Evolutionary conservation across 92 coral and sea anemone genomes (phyloP), one percentile per base, ranked within the genome.

Genomic region (Umimayanthus kanabou): DNA sequence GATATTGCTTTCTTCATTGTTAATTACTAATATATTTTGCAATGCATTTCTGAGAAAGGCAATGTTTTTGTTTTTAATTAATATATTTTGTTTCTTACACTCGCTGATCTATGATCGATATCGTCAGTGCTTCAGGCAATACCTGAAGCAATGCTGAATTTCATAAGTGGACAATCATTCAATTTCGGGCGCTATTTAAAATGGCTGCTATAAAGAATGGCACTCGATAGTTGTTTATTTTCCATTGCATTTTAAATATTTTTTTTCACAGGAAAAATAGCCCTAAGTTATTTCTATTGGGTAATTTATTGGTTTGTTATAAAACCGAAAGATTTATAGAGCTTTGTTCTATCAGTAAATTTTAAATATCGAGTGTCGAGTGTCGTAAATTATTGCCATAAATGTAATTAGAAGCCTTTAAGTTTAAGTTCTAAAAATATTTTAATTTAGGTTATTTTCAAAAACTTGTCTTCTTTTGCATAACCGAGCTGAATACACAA

Each of bases 21-120:
- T 23, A 53, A 53, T 80, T 39, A 53, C 66, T 55, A 80, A 80
- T 57, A 57, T 80, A 80, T 26, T 80, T 80, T 80, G 42, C 70
- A 30, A 30, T 16, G 47, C 47, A 29, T 57, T 15, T 80, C 39
- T 57, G 71, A 65, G n/a, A 80, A 26, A 79, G 71, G 76, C 64
- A 80, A 16, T 57, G 39, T 16, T 80, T 3, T 29, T 72, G 76
- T 72, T 9, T 55, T 57, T 18, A 37, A 20, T 45, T 22, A 13
- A 57, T 28, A 26, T 26, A 53, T 13, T 80, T 80, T 30, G 72
- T 67, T 53, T 53, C 58, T 53, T 53, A 2, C 20, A 53, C 18
- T 53, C 33, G 16, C 58, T 11, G 69, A 76, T 76, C 80, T 45
- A 33, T 30, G 71, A 80, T 57, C 65, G 40, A 49, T 79, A 45